Evolutionary conservation across 1,140 invertebrate species (phyloP).

Genomic region (Hesperophylax magnus): DNA sequence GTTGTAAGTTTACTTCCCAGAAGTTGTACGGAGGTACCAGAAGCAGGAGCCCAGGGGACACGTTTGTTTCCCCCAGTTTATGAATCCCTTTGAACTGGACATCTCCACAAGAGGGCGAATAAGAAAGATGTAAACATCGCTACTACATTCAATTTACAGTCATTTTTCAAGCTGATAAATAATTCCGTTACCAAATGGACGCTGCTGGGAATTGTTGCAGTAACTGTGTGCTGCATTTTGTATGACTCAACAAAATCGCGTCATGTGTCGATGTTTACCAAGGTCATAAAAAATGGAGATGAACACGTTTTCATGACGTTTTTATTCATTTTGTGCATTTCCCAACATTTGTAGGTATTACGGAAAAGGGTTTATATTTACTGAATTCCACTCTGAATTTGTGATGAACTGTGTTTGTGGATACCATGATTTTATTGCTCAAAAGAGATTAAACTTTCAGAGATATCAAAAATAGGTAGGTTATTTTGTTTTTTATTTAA

Average conservation of each 20-base stretch:
- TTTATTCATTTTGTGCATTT: too few relatives aligned
- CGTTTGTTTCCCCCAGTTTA: conserved; percentile 71
- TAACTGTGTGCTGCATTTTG: conserved; percentile 36
- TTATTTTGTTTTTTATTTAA: too few relatives aligned
- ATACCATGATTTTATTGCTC: too few relatives aligned
- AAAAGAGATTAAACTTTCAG: too few relatives aligned
- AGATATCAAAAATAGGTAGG: too few relatives aligned
- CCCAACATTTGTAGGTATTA: too few relatives aligned
- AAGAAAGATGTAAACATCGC: conserved; percentile 73
- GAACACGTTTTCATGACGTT: background rate
- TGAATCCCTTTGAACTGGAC: conserved; percentile 72
- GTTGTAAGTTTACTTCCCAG: conserved; percentile 27
- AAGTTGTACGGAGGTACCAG: conserved; percentile 52
- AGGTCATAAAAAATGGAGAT: conserved; percentile 13
- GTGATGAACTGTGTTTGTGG: too few relatives aligned
- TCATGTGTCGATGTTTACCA: background rate
- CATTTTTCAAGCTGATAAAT: conserved; percentile 74
- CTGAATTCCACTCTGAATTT: too few relatives aligned
- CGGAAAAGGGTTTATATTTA: too few relatives aligned
- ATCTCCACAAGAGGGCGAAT: conserved; percentile 62
- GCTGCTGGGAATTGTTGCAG: conserved; percentile 23
- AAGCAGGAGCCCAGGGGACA: conserved; percentile 67
- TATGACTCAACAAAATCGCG: conserved; percentile 33
- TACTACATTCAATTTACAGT: conserved; percentile 73
- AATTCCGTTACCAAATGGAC: conserved; percentile 64